These are phyloP conservation scores for Hirundo rustica DNA, from an alignment of 2,797 vertebrate genomes.

Conservation along the genomic window DNA sequence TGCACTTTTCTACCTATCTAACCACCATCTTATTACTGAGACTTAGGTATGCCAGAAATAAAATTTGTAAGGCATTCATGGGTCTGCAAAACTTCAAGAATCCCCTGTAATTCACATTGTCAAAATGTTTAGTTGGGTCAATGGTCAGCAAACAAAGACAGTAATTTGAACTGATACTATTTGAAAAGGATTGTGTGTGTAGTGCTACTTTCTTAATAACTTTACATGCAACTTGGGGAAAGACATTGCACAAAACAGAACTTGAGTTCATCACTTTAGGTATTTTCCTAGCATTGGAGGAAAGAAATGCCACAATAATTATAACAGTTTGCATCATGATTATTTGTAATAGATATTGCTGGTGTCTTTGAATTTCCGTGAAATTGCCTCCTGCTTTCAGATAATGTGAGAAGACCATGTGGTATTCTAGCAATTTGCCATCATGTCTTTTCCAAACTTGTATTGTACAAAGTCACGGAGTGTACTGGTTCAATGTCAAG, in stretches of 20 bases:
- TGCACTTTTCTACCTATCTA: background rate
- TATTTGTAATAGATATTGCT: background rate
- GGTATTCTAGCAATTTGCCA: background rate
- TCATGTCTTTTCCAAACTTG: background rate
- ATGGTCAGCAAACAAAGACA: background rate
- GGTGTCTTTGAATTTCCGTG: background rate
- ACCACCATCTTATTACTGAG: background rate
- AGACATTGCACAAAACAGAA: background rate
- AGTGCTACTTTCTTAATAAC: background rate
- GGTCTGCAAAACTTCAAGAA: background rate
- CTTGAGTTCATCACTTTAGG: background rate
- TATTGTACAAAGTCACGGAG: background rate
- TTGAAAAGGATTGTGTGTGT: background rate
- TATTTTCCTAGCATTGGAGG: background rate
- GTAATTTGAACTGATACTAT: background rate
- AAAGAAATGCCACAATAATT: background rate
- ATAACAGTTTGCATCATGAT: background rate
- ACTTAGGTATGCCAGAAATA: background rate
- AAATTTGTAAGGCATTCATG: background rate
- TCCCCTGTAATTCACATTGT: background rate
- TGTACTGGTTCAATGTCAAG: background rate
- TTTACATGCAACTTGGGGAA: background rate
- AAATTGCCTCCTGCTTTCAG: constrained; percentile 21
- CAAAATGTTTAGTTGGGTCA: background rate
- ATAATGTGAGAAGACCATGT: background rate